Conservation (phyloP, 2,888 invertebrate species). For the Bembecia ichneumoniformis region DNA sequence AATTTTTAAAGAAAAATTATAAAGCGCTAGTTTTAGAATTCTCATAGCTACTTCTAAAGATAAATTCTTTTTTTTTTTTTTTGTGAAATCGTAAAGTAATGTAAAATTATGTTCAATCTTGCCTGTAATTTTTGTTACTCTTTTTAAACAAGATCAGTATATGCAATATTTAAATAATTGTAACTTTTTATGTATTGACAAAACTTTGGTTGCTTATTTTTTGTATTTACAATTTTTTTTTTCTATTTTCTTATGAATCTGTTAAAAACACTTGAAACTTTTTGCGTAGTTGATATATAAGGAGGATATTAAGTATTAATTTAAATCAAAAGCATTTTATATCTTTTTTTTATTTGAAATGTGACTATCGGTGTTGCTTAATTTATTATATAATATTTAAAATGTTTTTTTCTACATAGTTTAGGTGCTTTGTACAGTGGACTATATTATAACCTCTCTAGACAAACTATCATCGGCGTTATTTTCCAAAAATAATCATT, state of each 20-base stretch:
- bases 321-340: constrained; percentile 28
- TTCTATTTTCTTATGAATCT: not conserved
- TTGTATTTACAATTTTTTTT: not conserved
- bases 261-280: no score
- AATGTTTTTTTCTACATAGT: constrained; percentile 46
- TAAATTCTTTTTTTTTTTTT: no score
- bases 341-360: constrained; percentile 5
- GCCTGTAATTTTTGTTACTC: constrained; percentile 39
- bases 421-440: constrained; percentile 33
- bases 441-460: not conserved
- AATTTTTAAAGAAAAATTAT: no score
- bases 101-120: constrained; percentile 38
- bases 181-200: constrained; percentile 1
- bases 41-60: no score
- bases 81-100: not conserved
- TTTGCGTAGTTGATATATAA: no score
- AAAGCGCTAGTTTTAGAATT: no score
- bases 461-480: no score
- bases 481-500: no score
- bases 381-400: constrained; percentile 51
- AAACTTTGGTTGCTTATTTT: constrained; percentile 3
- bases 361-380: constrained; percentile 49
- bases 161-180: not conserved
- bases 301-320: not conserved
- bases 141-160: constrained; percentile 19